Evolutionary conservation across 2,113 vertebrate genomes (phyloP), one percentile per base, ranked within the genome.

Genomic region (Leucopsar rothschildi): DNA sequence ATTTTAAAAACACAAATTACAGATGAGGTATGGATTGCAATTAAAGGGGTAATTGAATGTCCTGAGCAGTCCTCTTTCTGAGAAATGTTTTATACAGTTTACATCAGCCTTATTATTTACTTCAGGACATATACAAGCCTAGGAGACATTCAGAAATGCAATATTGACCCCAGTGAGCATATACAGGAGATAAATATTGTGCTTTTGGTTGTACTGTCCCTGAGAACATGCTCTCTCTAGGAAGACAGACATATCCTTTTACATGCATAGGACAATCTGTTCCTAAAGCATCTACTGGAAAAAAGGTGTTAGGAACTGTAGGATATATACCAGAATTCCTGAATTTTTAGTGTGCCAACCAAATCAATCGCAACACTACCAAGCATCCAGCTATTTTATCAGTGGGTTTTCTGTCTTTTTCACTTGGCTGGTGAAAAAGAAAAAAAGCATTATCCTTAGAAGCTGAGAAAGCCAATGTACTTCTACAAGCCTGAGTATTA

Each of bases 381-480:
- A 8, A 71, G 15, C 25, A 79, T 29, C 2, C 12, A 71, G 17
- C 24, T 45, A 71, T 17, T 18, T 4, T 37, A 18, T 39, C 35
- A 68, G 18, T 9, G 39, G 3, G 14, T 39, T 86, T 83, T 42
- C 59, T 60, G 23, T 8, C 29, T 73, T 84, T 55, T 66, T 49
- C 47, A 29, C 69, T 81, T 81, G 49, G 2, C 8, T 59, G 24
- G 17, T 19, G 4, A 1, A 2, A 16, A 29, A 4, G 29, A 10
- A 8, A 15, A 42, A 63, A 33, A 15, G 0, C 2, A 37, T 59
- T 18, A 37, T 55, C 24, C 39, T 64, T 52, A 68, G 49, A 52
- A 88, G 18, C 8, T 64, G 24, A 66, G 29, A 9, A 61, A 13
- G 8, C 47, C 40, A 80, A 65, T 0, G 0, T 33, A 57, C 9